Evolutionary conservation across 23 tunicate genomes (phyloP), one percentile per base, ranked within the genome.

Genomic region (Diplosoma virens): DNA sequence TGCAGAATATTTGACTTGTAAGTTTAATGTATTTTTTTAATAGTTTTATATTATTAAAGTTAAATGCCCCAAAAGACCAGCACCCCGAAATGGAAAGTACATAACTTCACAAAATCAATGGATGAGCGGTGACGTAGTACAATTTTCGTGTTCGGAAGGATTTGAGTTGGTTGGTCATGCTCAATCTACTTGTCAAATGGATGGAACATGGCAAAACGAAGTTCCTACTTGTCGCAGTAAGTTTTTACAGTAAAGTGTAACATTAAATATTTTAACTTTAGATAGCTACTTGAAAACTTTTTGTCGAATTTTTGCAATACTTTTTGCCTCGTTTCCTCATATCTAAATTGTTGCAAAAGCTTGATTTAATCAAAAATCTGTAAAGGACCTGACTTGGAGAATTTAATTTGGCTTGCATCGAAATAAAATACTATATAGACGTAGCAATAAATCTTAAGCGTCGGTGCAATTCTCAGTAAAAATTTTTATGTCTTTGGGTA

Each of bases 141-240:
- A 30, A 27, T 63, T 63, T n/a, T 26, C 69, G 7, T 63, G 69
- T n/a, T 18, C 36, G 9, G 69, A 63, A 63, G 69, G 36, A 4
- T 63, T 26, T n/a, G 36, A 11, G n/a, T 35, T 63, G 35, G 36
- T 63, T 18, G 69, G 69, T 3, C 35, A 30, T 3, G 27, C 69
- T 5, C 11, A 2, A 6, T 63, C 69, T 16, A 22, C 34, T 30
- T 63, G 69, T 63, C 69, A 27, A 27, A 9, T 35, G 6, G 36
- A 28, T n/a, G 69, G 69, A 5, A 9, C 35, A 6, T 63, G 69
- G 69, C 14, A 28, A 3, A 3, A 63, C 30, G 69, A 27, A 6
- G 36, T 63, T 24, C 69, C 69, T 27, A 63, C 69, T 30, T 63
- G 69, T 30, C 9, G 30, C 11, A 28, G 69, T 56, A 56, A 56